Conservation (phyloP, 1,140 invertebrate species). For the Trypoxylus dichotomus region DNA sequence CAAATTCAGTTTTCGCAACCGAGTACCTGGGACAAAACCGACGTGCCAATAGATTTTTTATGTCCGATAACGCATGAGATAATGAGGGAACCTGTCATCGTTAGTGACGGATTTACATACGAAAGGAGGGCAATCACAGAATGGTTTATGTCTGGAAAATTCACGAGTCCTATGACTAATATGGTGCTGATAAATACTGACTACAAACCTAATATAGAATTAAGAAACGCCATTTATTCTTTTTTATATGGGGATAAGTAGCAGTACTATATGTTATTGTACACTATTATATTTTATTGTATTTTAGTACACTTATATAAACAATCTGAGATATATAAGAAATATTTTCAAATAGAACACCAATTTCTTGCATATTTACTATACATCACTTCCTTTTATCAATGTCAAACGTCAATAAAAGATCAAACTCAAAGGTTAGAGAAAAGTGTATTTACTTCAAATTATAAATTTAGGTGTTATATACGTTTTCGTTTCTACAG, state of each 20-base stretch:
- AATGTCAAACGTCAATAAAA: no score
- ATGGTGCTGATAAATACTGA: conserved; percentile 60
- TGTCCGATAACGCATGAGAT: conserved; percentile 82
- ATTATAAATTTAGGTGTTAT: no score
- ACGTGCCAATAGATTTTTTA: conserved; percentile 69
- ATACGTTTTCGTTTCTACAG: no score
- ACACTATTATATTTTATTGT: not conserved
- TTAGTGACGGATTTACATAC: conserved; percentile 79
- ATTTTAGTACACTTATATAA: not conserved
- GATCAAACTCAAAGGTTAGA: no score
- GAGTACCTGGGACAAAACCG: conserved; percentile 39
- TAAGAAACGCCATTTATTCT: conserved; percentile 49
- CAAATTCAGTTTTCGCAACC: conserved; percentile 48
- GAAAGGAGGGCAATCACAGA: conserved; percentile 73
- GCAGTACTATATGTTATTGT: not conserved
- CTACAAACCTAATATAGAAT: conserved; percentile 60
- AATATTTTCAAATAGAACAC: not conserved
- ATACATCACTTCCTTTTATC: no score
- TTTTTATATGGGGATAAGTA: conserved; percentile 42
- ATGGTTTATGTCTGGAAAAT: conserved; percentile 74
- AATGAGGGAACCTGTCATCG: conserved; percentile 77
- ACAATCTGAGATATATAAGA: not conserved
- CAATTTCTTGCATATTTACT: not conserved
- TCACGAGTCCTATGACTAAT: conserved; percentile 78
- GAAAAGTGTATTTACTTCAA: no score